phyloP scores from a whole-genome alignment of 2,888 invertebrate species.

The Diogma glabrata region DNA sequence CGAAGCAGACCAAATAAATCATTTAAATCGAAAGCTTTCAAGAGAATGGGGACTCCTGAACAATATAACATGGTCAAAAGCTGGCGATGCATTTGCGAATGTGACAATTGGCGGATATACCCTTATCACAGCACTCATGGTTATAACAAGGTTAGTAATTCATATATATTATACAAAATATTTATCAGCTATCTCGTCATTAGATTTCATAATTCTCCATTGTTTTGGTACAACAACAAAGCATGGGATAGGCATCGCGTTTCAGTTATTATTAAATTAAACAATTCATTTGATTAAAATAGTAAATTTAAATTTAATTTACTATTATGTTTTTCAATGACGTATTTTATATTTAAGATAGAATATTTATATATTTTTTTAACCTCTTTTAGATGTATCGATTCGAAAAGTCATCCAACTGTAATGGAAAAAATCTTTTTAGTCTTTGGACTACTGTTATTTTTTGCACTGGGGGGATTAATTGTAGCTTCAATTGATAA shows the following conservation, averaged over 20 bases:
- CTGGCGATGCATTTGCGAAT: slow-evolving; percentile 22
- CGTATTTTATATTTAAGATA: too few species aligned
- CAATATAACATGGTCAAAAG: slow-evolving; percentile 21
- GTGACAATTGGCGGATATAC: slow-evolving; percentile 22
- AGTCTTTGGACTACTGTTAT: slow-evolving; percentile 20
- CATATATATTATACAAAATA: too few species aligned
- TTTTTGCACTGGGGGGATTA: slow-evolving; percentile 21
- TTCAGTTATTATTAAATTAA: too few species aligned
- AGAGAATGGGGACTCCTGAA: slow-evolving; percentile 20
- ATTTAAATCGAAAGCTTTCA: slow-evolving; percentile 20
- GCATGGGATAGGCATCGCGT: too few species aligned
- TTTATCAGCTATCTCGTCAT: too few species aligned
- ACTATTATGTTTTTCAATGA: too few species aligned
- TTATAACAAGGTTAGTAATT: slow-evolving; percentile 21
- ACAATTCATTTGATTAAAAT: too few species aligned
- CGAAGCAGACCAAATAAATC: slow-evolving; percentile 19
- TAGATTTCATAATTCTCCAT: too few species aligned
- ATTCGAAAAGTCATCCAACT: slow-evolving; percentile 18
- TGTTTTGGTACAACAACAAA: too few species aligned
- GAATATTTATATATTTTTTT: too few species aligned
- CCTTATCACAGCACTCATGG: slow-evolving; percentile 20
- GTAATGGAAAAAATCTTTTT: slow-evolving; percentile 21
- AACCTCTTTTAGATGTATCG: slow-evolving; percentile 20
- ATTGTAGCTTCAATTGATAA: slow-evolving; percentile 21
- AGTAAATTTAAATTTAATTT: too few species aligned